These are phyloP conservation scores for Epistrophe eligans DNA, from an alignment of 2,888 invertebrate genomes.

Conservation along the genomic window DNA sequence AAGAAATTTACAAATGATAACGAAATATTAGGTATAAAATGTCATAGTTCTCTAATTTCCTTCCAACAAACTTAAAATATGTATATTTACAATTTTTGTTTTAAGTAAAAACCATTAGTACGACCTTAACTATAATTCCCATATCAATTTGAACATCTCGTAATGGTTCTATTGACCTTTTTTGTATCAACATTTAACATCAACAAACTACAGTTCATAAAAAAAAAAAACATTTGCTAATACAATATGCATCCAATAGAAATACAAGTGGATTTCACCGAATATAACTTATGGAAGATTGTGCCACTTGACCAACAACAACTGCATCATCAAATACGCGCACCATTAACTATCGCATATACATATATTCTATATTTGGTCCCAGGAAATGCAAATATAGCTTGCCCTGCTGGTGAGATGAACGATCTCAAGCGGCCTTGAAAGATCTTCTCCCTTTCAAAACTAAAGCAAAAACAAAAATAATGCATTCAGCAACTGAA, in stretches of 20 bases:
- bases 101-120: background rate
- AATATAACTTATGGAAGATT: slow-evolving; percentile 18
- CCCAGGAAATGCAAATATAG: slow-evolving; percentile 59
- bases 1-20: too few species aligned
- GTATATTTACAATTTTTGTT: background rate
- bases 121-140: background rate
- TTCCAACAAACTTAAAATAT: too few species aligned
- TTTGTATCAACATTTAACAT: background rate
- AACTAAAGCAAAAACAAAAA: background rate
- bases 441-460: slow-evolving; percentile 22
- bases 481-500: slow-evolving; percentile 25
- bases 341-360: background rate
- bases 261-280: slow-evolving; percentile 60
- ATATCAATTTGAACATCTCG: slow-evolving; percentile 37
- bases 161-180: slow-evolving; percentile 54
- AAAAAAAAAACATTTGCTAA: slow-evolving; percentile 27
- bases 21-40: too few species aligned
- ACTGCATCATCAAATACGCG: background rate
- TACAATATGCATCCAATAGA: slow-evolving; percentile 31
- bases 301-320: slow-evolving; percentile 55
- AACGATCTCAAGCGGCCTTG: slow-evolving; percentile 67
- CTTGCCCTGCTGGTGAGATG: slow-evolving; percentile 39
- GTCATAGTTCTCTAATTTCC: too few species aligned
- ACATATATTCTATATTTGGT: slow-evolving; percentile 31
- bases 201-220: slow-evolving; percentile 47